phyloP scores from a whole-genome alignment of 2,888 invertebrate genomes.

The Torymus texanus region DNA sequence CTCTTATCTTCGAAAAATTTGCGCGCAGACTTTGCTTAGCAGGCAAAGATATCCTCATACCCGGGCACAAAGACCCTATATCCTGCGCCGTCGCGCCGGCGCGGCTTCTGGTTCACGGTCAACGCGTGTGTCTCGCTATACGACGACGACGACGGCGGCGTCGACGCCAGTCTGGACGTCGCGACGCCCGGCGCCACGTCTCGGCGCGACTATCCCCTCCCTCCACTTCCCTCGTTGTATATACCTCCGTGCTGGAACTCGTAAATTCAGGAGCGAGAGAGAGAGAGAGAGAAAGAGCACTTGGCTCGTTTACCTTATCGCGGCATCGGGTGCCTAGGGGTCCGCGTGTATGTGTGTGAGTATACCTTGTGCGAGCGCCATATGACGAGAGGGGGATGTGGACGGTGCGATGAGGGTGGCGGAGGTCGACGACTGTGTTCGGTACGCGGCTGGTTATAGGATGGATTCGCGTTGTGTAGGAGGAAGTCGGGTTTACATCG shows the following conservation, averaged over 20 bases:
- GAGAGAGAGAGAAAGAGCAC: conserved; percentile 26
- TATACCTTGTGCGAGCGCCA: conserved; percentile 32
- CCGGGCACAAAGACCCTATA: too few species aligned
- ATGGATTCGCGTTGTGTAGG: too few species aligned
- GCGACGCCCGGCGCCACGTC: conserved; percentile 70
- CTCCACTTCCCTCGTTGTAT: conserved; percentile 4
- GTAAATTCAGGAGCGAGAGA: conserved; percentile 59
- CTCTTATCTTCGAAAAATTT: too few species aligned
- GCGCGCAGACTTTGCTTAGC: too few species aligned
- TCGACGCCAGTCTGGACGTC: conserved; percentile 70
- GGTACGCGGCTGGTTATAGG: too few species aligned
- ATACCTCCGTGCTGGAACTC: conserved; percentile 43
- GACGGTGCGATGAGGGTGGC: too few species aligned
- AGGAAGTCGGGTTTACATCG: too few species aligned
- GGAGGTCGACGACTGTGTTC: too few species aligned
- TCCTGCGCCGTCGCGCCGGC: neutral
- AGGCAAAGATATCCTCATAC: too few species aligned
- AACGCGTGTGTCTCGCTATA: conserved; percentile 64
- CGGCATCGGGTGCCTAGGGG: conserved; percentile 26
- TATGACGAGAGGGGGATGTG: conserved; percentile 6
- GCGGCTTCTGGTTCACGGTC: conserved; percentile 66
- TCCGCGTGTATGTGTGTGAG: conserved; percentile 25
- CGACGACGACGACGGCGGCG: conserved; percentile 41
- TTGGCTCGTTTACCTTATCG: conserved; percentile 63
- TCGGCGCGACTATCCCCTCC: conserved; percentile 53